phyloP scores from a whole-genome alignment of 2,888 invertebrate genomes.

The Eupithecia dodoneata region DNA sequence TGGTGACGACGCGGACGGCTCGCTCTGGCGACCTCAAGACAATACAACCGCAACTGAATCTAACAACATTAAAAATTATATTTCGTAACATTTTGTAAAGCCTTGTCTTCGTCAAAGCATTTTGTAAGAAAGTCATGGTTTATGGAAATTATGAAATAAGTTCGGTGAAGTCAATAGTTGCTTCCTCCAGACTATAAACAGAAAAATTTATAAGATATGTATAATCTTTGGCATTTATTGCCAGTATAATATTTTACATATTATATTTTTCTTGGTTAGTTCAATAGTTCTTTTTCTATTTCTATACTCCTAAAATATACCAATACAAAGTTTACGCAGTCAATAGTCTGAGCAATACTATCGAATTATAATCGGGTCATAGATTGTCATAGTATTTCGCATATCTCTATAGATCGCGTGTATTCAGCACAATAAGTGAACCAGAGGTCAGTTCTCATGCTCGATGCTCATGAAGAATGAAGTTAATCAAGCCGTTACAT shows the following conservation, averaged over 20 bases:
- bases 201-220: no score
- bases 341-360: background rate
- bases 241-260: no score
- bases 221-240: no score
- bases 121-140: constrained; percentile 58
- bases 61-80: constrained; percentile 57
- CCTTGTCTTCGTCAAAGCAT: constrained; percentile 43
- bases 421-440: constrained; percentile 39
- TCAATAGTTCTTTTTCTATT: no score
- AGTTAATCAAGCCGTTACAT: constrained; percentile 46
- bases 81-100: constrained; percentile 51
- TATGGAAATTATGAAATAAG: constrained; percentile 43
- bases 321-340: background rate
- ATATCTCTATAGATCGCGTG: constrained; percentile 40
- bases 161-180: constrained; percentile 15
- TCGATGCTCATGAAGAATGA: constrained; percentile 43
- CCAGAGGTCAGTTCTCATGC: constrained; percentile 45
- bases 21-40: constrained; percentile 43
- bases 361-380: background rate
- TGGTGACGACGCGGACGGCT: background rate
- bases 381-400: constrained; percentile 18
- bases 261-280: no score
- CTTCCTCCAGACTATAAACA: background rate
- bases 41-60: constrained; percentile 53
- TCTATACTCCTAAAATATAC: no score